These are phyloP conservation scores for Vulpes ferrilata DNA, from an alignment of 2,113 vertebrate species.

Conservation along the genomic window DNA sequence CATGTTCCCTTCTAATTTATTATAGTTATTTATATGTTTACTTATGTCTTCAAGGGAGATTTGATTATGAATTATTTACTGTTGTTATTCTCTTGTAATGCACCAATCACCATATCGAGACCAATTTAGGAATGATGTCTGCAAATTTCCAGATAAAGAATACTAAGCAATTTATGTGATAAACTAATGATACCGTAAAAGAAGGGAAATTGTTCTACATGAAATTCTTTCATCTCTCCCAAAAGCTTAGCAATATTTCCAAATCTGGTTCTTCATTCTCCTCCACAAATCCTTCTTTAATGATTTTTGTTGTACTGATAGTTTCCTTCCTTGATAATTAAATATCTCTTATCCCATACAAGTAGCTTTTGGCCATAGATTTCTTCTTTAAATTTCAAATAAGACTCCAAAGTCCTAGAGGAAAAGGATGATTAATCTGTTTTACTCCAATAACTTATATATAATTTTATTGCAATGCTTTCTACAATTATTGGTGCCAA, in stretches of 20 bases:
- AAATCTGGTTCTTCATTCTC: not conserved
- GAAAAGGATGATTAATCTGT: not conserved
- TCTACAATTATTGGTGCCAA: not conserved
- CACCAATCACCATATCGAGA: constrained; percentile 78
- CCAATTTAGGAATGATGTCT: constrained; percentile 81
- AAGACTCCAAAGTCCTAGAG: not conserved
- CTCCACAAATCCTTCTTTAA: not conserved
- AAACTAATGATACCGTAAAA: constrained; percentile 64
- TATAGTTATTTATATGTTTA: constrained; percentile 84
- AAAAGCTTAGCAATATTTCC: constrained; percentile 28
- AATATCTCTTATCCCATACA: not conserved
- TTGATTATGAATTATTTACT: constrained; percentile 86
- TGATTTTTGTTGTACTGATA: not conserved
- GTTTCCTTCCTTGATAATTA: not conserved
- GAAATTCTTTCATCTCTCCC: constrained; percentile 16
- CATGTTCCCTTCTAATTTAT: constrained; percentile 81
- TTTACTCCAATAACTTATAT: not conserved
- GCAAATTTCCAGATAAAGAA: constrained; percentile 79
- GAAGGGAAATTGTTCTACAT: constrained; percentile 20
- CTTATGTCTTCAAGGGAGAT: constrained; percentile 80
- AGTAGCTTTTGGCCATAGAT: not conserved
- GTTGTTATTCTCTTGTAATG: constrained; percentile 81
- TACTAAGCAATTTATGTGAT: constrained; percentile 71
- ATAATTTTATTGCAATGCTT: not conserved
- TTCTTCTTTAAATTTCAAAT: not conserved